These are phyloP conservation scores for Periophthalmus modestus DNA, from an alignment of 2,113 vertebrate genomes.

Conservation along the genomic window DNA sequence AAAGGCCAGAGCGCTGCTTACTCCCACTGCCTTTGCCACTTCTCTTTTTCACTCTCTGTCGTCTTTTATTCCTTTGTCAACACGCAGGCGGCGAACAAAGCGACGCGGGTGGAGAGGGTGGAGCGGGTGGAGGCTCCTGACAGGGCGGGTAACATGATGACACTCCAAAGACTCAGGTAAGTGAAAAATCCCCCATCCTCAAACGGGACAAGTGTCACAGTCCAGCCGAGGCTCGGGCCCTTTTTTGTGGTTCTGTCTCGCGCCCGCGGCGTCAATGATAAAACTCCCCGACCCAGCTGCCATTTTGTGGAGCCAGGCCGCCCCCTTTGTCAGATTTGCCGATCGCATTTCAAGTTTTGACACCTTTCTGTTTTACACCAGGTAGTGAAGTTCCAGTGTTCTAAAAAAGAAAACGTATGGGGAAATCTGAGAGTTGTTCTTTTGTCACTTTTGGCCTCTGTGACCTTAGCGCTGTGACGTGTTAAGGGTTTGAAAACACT, in stretches of 20 bases:
- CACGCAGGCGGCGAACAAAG: slow-evolving; percentile 61
- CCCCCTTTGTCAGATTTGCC: slow-evolving; percentile 64
- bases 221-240: slow-evolving; percentile 54
- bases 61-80: slow-evolving; percentile 65
- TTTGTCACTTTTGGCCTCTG: slow-evolving; percentile 52
- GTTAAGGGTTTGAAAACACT: slow-evolving; percentile 42
- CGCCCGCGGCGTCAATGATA: slow-evolving; percentile 62
- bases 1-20: slow-evolving; percentile 56
- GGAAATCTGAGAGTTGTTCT: slow-evolving; percentile 56
- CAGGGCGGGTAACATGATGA: slow-evolving; percentile 76
- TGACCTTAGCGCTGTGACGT: slow-evolving; percentile 36
- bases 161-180: slow-evolving; percentile 74
- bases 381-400: slow-evolving; percentile 66
- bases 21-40: slow-evolving; percentile 49
- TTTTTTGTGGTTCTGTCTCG: slow-evolving; percentile 71
- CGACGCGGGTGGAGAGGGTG: slow-evolving; percentile 57
- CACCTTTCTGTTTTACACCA: slow-evolving; percentile 68
- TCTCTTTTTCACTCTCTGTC: slow-evolving; percentile 50
- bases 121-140: slow-evolving; percentile 64
- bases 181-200: slow-evolving; percentile 57
- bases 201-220: slow-evolving; percentile 75
- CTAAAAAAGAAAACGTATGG: slow-evolving; percentile 54
- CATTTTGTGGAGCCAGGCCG: slow-evolving; percentile 51
- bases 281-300: slow-evolving; percentile 70
- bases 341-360: slow-evolving; percentile 78